These are phyloP conservation scores for Agrilus planipennis DNA, from an alignment of 1,140 invertebrate genomes.

Conservation along the genomic window DNA sequence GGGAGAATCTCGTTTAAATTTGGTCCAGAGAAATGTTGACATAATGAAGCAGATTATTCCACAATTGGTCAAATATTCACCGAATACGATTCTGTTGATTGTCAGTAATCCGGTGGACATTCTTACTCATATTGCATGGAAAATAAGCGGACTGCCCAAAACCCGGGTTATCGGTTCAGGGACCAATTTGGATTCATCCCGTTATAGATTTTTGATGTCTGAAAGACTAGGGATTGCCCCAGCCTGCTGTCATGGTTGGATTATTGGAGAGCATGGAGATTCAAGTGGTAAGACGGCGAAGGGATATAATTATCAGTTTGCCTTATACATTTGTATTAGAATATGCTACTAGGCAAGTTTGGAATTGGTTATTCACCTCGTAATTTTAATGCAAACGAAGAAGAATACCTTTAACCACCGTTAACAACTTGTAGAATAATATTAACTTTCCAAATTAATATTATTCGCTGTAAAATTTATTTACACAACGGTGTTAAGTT, in stretches of 20 bases:
- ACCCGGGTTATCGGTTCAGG: conserved; percentile 81
- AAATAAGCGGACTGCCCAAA: conserved; percentile 75
- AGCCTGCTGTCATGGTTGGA: conserved; percentile 75
- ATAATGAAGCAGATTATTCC: conserved; percentile 80
- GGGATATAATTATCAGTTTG: too few species aligned
- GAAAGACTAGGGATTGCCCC: conserved; percentile 69
- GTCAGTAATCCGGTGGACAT: conserved; percentile 88
- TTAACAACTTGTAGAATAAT: conserved; percentile 89
- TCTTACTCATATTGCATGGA: conserved; percentile 88
- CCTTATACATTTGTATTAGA: too few species aligned
- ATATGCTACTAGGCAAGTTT: too few species aligned
- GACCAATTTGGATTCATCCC: conserved; percentile 80
- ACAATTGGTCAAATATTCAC: conserved; percentile 69
- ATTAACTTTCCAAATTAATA: too few species aligned
- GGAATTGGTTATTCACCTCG: too few species aligned
- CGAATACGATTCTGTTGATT: conserved; percentile 71
- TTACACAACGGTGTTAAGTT: too few species aligned
- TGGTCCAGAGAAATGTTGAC: conserved; percentile 81
- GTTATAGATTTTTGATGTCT: conserved; percentile 80
- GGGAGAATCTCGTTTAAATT: conserved; percentile 68
- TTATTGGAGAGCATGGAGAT: conserved; percentile 80
- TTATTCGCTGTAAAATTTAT: too few species aligned
- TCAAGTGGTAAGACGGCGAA: conserved; percentile 50
- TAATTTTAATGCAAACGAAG: too few species aligned
- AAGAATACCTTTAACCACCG: too few species aligned